A percentile compares a stretch with the other conserved stretches of the same genome.
phyloP scores from a whole-genome alignment of 2,113 vertebrate genomes.

The Tupaia tana region DNA sequence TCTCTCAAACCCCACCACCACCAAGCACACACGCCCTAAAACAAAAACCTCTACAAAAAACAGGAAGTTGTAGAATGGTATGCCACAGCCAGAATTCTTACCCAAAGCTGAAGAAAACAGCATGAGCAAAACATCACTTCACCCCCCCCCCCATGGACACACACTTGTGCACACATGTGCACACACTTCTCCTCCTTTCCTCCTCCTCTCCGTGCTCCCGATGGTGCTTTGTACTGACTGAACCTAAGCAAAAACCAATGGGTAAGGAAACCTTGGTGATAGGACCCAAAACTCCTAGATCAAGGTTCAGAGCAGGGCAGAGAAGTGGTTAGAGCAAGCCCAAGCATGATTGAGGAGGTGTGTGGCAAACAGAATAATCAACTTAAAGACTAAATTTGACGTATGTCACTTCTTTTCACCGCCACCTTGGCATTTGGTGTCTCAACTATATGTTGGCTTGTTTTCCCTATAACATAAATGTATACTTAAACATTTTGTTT shows the following conservation, averaged over 20 bases:
- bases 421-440: background rate
- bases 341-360: background rate
- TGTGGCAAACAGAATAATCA: background rate
- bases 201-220: background rate
- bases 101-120: no score
- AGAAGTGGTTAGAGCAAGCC: no score
- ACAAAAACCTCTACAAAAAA: no score
- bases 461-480: background rate
- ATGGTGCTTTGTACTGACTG: background rate
- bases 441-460: background rate
- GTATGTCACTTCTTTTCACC: background rate
- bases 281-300: no score
- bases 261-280: no score
- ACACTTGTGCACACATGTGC: no score
- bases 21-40: no score
- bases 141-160: background rate
- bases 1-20: no score
- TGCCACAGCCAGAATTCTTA: background rate
- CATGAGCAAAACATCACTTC: background rate
- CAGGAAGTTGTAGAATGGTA: no score
- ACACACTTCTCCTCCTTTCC: no score
- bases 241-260: background rate
- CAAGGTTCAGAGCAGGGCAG: background rate
- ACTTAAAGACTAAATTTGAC: background rate
- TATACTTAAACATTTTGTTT: no score